These are phyloP conservation scores for Sebastes cheni DNA, from an alignment of 2,797 vertebrate species.

Conservation along the genomic window DNA sequence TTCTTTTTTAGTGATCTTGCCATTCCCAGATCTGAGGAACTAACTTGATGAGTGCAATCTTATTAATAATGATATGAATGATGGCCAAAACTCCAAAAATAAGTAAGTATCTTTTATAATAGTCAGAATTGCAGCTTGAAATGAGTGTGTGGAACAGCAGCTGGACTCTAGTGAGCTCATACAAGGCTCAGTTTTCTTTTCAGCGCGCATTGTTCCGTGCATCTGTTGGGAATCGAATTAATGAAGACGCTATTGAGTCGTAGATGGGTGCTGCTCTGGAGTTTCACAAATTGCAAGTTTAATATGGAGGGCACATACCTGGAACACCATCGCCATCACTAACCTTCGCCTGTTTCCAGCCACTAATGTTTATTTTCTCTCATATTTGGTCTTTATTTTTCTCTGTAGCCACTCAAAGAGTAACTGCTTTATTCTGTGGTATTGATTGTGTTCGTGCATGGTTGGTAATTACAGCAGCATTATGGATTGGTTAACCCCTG, in stretches of 20 bases:
- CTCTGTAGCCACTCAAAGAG: background rate
- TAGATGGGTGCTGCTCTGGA: background rate
- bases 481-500: slow-evolving; percentile 39
- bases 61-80: background rate
- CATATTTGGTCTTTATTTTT: background rate
- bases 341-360: background rate
- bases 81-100: background rate
- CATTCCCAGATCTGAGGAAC: background rate
- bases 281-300: slow-evolving; percentile 16
- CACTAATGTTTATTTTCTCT: background rate
- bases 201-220: background rate
- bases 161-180: background rate
- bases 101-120: background rate
- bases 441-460: slow-evolving; percentile 40
- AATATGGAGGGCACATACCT: background rate
- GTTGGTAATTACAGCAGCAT: slow-evolving; percentile 55
- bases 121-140: background rate
- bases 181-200: background rate
- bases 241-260: slow-evolving; percentile 27
- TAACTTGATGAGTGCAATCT: background rate
- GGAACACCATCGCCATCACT: background rate
- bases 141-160: background rate
- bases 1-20: background rate
- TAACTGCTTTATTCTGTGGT: slow-evolving; percentile 15
- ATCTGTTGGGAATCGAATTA: slow-evolving; percentile 1